phyloP scores from a whole-genome alignment of 2,797 vertebrate species.

The Aphelocoma californica region DNA sequence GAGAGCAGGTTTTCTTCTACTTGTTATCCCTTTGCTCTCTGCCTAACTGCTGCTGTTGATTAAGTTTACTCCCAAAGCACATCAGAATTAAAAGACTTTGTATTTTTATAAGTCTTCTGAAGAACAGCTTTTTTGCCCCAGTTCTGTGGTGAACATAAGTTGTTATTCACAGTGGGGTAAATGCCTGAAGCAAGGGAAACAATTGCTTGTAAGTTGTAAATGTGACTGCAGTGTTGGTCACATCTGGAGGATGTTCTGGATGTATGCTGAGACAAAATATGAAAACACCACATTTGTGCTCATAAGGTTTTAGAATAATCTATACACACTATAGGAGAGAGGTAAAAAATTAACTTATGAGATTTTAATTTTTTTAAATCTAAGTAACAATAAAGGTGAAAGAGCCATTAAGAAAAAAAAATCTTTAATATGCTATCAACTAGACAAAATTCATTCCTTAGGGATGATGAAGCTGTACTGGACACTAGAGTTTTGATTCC shows the following conservation, averaged over 20 bases:
- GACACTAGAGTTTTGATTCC: not conserved
- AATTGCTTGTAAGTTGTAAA: not conserved
- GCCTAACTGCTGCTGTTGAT: conserved; percentile 26
- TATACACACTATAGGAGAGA: not conserved
- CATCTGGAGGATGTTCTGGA: not conserved
- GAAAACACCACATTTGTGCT: not conserved
- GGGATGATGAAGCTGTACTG: not conserved
- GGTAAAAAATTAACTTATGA: not conserved
- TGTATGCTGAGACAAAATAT: not conserved
- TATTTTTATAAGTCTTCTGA: not conserved
- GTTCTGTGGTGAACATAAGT: not conserved
- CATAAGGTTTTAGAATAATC: not conserved
- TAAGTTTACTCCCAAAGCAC: conserved; percentile 30
- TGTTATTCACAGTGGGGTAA: not conserved
- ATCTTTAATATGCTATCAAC: not conserved
- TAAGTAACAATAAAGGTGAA: not conserved
- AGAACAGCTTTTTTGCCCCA: not conserved
- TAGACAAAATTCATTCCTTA: not conserved
- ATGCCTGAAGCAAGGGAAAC: not conserved
- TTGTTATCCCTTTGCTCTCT: not conserved
- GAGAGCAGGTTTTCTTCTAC: not conserved
- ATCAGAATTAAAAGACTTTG: conserved; percentile 44
- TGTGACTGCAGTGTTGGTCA: not conserved
- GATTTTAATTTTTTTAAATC: not conserved
- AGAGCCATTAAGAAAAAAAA: not conserved